Percentiles rank a stretch among this genome's conserved stretches.
These are phyloP conservation scores for Percopsis omiscomaycus DNA, from an alignment of 2,797 vertebrate genomes.

Conservation along the genomic window DNA sequence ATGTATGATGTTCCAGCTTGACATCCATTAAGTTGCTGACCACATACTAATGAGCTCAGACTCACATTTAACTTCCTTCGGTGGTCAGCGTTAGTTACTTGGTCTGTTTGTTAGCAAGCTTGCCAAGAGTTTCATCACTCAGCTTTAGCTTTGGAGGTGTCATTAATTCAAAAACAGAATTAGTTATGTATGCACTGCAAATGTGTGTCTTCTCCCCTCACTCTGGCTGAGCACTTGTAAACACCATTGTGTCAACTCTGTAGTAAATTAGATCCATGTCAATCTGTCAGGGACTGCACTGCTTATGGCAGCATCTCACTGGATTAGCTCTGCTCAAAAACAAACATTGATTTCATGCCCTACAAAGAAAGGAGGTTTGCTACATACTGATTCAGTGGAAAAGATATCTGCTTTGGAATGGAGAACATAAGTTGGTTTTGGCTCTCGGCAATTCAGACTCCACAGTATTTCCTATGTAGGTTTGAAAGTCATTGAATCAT, in stretches of 20 bases:
- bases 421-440: background rate
- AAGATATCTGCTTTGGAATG: slow-evolving; percentile 44
- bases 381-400: slow-evolving; percentile 22
- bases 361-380: slow-evolving; percentile 33
- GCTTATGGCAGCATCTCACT: slow-evolving; percentile 44
- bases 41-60: too few relatives aligned
- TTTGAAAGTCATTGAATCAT: too few relatives aligned
- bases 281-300: slow-evolving; percentile 42
- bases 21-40: too few relatives aligned
- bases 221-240: slow-evolving; percentile 11
- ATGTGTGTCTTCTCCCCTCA: slow-evolving; percentile 1
- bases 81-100: too few relatives aligned
- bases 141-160: too few relatives aligned
- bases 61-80: too few relatives aligned
- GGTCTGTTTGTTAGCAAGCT: too few relatives aligned
- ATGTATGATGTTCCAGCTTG: too few relatives aligned
- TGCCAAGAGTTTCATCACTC: too few relatives aligned
- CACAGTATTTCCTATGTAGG: slow-evolving; percentile 1
- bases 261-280: slow-evolving; percentile 44
- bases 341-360: slow-evolving; percentile 42
- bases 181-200: too few relatives aligned
- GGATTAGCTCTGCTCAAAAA: slow-evolving; percentile 47
- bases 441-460: too few relatives aligned
- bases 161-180: too few relatives aligned
- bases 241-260: slow-evolving; percentile 43